Conservation (phyloP, 2,113 vertebrate species). For the Numenius arquata region DNA sequence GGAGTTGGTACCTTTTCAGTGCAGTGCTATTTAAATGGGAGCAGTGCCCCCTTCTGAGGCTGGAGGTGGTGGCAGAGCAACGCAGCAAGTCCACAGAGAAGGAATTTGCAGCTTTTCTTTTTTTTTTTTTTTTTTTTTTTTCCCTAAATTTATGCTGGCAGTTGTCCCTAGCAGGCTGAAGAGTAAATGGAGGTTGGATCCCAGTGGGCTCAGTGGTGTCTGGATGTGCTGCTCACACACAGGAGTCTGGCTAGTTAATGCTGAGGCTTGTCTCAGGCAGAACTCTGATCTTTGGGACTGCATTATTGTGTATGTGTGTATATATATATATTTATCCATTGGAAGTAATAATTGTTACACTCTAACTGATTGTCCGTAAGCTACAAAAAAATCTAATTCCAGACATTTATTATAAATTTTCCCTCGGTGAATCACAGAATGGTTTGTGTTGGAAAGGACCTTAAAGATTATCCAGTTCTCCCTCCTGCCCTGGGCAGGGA, state of each 20-base stretch:
- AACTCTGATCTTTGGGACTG: no score
- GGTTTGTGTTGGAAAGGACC: no score
- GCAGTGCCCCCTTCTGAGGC: neutral
- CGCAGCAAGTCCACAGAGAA: fast-evolving
- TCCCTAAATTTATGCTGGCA: neutral
- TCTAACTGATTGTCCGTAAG: neutral
- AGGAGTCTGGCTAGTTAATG: neutral
- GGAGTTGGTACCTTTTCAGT: neutral
- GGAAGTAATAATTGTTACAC: no score
- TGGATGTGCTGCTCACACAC: fast-evolving
- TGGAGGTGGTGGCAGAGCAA: neutral
- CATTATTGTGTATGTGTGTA: fast-evolving
- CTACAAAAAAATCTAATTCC: neutral
- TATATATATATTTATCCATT: neutral
- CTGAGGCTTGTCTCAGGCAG: neutral
- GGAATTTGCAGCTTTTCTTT: neutral
- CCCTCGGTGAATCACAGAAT: no score
- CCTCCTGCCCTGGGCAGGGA: no score
- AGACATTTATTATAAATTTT: neutral
- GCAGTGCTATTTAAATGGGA: neutral
- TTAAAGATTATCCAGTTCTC: no score
- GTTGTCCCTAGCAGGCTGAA: neutral
- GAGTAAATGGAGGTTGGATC: neutral
- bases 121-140: no score
- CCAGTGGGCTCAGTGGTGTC: neutral